A percentile compares a stretch with the other conserved stretches of the same genome.
phyloP scores from a whole-genome alignment of 30 jellyfish, hydroid and myxozoan species.

The Mastigias papua region DNA sequence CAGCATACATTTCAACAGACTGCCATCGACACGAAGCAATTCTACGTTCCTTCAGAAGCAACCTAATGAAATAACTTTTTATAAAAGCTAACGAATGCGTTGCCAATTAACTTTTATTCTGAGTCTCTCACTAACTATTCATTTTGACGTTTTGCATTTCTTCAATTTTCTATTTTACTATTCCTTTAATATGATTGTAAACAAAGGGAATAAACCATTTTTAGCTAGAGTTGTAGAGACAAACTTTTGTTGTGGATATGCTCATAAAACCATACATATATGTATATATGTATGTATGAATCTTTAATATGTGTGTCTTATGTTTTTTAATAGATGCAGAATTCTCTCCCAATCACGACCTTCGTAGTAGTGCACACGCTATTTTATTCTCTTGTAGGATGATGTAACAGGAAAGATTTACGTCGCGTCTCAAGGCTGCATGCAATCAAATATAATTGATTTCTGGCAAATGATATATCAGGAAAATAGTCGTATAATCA shows the following conservation, averaged over 20 bases:
- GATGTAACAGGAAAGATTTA: conserved; percentile 86
- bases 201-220: neutral
- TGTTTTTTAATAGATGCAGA: too few relatives aligned
- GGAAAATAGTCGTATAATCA: conserved; percentile 85
- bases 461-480: conserved; percentile 97
- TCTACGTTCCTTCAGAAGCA: neutral
- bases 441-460: conserved; percentile 80
- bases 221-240: too few relatives aligned
- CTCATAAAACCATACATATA: too few relatives aligned
- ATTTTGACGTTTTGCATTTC: neutral
- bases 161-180: too few relatives aligned
- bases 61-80: neutral
- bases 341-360: too few relatives aligned
- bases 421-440: conserved; percentile 96
- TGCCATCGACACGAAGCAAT: conserved; percentile 7
- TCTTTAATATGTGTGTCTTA: too few relatives aligned
- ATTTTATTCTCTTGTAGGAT: conserved; percentile 48
- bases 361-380: too few relatives aligned
- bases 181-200: neutral
- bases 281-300: too few relatives aligned
- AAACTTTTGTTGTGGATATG: too few relatives aligned
- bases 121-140: neutral
- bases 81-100: neutral
- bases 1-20: conserved; percentile 47
- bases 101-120: neutral